Evolutionary conservation across 2,113 vertebrate species (phyloP), one percentile per base, ranked within the genome.

Genomic region (Cryptoleucopteryx plumbea): DNA sequence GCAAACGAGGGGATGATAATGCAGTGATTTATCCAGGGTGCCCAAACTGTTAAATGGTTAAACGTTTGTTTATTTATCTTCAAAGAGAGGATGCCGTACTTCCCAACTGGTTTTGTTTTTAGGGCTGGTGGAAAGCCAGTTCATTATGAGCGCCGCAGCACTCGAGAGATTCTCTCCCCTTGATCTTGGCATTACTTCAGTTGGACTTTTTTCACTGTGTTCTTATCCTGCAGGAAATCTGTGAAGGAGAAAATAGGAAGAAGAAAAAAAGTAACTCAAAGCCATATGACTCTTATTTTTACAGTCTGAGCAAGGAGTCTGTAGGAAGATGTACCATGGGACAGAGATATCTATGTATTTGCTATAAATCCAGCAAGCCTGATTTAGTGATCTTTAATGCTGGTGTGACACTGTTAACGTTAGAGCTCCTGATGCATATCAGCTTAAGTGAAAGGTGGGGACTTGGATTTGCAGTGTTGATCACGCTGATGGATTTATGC

Each of bases 171-270:
- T 80, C 74, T 94, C 96, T 82, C 82, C 75, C 83, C 95, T 94
- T 93, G 91, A 87, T 94, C 74, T 94, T 97, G 96, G 96, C 95
- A 2, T 95, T 88, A 65, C 93, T 97, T 97, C 96, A 95, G 79
- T 88, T 88, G 59, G 78, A 45, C 70, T 61, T 58, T 78, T 90
- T 93, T 55, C 1, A 1, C 84, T 70, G 74, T 40, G 84, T 85
- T 91, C 91, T 93, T 96, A 94, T 89, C 91, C 93, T 95, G 81
- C 87, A 97, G 94, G 96, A 97, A 95, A 95, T 96, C 95, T 97
- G 78, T 68, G 70, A 87, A 91, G 91, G 78, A 94, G 81, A 96
- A 96, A 97, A 96, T 93, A 96, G 83, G 92, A 94, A 93, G 74
- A 86, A 38, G 47, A 18, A 62, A 89, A 90, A 89, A 56, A 32